A percentile compares a stretch with the other conserved stretches of the same genome.
These are phyloP conservation scores for Lacerta bilineata DNA, from an alignment of 2,797 vertebrate species.

Conservation along the genomic window DNA sequence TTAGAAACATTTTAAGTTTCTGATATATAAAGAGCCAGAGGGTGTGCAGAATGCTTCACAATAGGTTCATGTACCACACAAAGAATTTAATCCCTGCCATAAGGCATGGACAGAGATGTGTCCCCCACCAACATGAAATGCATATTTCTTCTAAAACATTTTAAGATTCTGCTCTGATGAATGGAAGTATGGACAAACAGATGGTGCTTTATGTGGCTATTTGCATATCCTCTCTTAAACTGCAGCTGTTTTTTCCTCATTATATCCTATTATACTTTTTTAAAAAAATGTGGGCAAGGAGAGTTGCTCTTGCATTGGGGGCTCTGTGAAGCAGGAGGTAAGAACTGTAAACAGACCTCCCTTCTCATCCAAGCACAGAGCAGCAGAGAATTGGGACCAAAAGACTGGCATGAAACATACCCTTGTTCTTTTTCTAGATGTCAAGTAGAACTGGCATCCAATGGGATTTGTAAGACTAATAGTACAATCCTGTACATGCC, in stretches of 20 bases:
- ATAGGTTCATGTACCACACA: constrained; percentile 45
- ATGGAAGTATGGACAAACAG: neutral
- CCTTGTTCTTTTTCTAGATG: neutral
- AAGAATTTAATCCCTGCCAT: constrained; percentile 55
- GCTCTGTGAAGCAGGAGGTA: neutral
- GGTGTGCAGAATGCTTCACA: constrained; percentile 23
- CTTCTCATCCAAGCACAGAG: neutral
- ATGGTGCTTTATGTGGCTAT: constrained; percentile 2
- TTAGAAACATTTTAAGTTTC: constrained; percentile 39
- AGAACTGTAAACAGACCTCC: neutral
- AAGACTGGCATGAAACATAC: neutral
- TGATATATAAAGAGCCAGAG: constrained; percentile 49
- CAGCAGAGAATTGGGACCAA: neutral
- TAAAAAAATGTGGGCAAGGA: neutral
- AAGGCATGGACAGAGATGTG: constrained; percentile 52
- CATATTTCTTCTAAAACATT: constrained; percentile 51
- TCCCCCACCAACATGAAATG: constrained; percentile 47
- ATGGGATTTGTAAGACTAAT: neutral
- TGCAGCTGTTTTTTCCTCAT: constrained; percentile 11
- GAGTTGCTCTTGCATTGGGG: neutral
- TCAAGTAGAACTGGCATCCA: neutral
- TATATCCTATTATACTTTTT: neutral
- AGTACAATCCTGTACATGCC: neutral
- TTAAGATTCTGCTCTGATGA: constrained; percentile 28
- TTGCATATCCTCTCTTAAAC: constrained; percentile 11